Percentiles rank a stretch among this genome's conserved stretches.
These are phyloP conservation scores for Gymnoscopelus braueri DNA, from an alignment of 2,797 vertebrate species.

Conservation along the genomic window DNA sequence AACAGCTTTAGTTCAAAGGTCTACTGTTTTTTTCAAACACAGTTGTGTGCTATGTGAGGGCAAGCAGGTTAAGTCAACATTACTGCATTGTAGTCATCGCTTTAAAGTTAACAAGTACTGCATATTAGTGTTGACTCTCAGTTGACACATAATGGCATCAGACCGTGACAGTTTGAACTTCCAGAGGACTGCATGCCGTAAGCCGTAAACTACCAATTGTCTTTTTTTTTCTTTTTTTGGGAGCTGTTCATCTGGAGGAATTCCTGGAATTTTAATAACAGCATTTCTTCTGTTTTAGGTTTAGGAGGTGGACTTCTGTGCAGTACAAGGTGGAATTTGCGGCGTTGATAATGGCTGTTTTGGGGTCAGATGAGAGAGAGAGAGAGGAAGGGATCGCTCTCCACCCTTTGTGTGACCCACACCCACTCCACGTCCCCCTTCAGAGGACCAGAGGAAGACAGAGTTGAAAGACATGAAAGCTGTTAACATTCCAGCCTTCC, in stretches of 20 bases:
- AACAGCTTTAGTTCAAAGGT: background rate
- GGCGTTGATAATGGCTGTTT: conserved; percentile 40
- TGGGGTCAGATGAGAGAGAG: conserved; percentile 43
- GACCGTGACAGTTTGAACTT: background rate
- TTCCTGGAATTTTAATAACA: conserved; percentile 52
- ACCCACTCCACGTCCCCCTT: conserved; percentile 28
- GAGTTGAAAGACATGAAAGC: conserved; percentile 54
- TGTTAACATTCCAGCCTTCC: conserved; percentile 60
- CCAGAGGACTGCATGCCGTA: background rate
- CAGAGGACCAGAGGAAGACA: conserved; percentile 47
- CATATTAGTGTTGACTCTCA: background rate
- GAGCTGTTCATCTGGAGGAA: conserved; percentile 16
- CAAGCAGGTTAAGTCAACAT: background rate
- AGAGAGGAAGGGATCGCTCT: conserved; percentile 38
- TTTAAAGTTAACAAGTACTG: background rate
- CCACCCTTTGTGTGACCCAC: conserved; percentile 18
- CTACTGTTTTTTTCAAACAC: background rate
- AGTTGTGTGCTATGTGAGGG: background rate
- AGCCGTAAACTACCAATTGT: conserved; percentile 13
- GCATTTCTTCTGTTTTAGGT: conserved; percentile 44
- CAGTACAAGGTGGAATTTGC: conserved; percentile 40
- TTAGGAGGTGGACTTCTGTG: conserved; percentile 38
- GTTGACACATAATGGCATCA: background rate
- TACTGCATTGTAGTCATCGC: background rate
- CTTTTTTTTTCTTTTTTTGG: background rate